Base-by-base conservation (phyloP, 2,888 invertebrate species). In the Holacanthella duospinosa region DNA sequence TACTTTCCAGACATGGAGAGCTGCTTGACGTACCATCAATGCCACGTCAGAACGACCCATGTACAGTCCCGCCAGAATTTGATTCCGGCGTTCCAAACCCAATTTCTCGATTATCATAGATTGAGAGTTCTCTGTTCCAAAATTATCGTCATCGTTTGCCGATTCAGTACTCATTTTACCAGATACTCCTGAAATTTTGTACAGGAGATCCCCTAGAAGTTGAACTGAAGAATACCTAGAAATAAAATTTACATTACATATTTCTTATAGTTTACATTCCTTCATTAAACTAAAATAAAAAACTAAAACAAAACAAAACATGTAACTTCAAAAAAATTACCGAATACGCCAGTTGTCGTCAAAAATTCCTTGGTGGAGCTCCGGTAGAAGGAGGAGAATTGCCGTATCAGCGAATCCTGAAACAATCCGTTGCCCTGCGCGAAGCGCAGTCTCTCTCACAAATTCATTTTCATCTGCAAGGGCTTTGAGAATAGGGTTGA, bases 151-250 rank as follows among this genome's bases (percentile, higher is more conserved):
- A 77, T 99, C 97, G 70, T 89, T 91, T 0, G 94, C 94, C 0
- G 94, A 95, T 79, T 96, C 95, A 0, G 97, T 97, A 43, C 93
- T 93, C 95, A 97, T 97, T 80, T 99, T 99, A 61, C 97, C 97
- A 29, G 94, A 89, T 0, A 99, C 96, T 59, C 95, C 97, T 1
- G 96, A 95, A 70, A 99, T 91, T 66, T 93, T 86, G 78, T 96
- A 99, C 27, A 99, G 80, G 58, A 99, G 80, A 77, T 99, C 99
- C 19, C 97, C 97, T 43, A 99, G 80, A 29, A 99, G 80, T 77
- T 96, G 95, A 4, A 99, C 94, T 0, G 94, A 93, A 74, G 93
- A 89, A 78, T 77, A 81, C n/a, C n/a, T n/a, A n/a, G n/a, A n/a
- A n/a, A n/a, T n/a, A n/a, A n/a, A n/a, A n/a, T n/a, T n/a, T n/a